Evolutionary conservation across 2,888 invertebrate genomes (phyloP).

Genomic region (Lithosia quadra): DNA sequence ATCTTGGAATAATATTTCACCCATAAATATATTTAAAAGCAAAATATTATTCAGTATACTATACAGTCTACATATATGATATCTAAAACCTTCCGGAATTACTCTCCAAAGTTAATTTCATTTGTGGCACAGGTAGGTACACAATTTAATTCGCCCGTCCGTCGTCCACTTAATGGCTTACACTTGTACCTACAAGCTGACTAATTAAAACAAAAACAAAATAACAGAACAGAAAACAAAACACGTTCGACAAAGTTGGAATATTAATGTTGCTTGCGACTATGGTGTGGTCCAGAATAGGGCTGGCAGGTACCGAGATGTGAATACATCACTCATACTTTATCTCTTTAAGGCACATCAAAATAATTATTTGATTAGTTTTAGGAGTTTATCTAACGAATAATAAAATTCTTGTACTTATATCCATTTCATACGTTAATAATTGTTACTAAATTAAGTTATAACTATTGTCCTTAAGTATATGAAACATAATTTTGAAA

Average conservation of each 20-base stretch:
- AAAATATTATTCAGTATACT: background rate
- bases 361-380: background rate
- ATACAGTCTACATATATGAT: background rate
- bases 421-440: no score
- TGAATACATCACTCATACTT: conserved; percentile 1
- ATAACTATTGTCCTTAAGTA: no score
- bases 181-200: conserved; percentile 48
- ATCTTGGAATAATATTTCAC: no score
- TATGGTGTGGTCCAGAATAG: conserved; percentile 43
- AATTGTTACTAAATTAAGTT: no score
- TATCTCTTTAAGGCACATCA: background rate
- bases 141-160: conserved; percentile 41
- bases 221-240: conserved; percentile 68
- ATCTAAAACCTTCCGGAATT: conserved; percentile 25
- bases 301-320: conserved; percentile 31
- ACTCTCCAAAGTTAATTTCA: conserved; percentile 25
- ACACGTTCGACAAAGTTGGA: conserved; percentile 79
- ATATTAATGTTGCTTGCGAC: conserved; percentile 75
- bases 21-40: background rate
- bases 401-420: no score
- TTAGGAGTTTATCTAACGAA: no score
- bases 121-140: conserved; percentile 28
- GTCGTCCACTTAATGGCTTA: conserved; percentile 42
- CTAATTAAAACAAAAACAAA: conserved; percentile 72
- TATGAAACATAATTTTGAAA: no score